Evolutionary conservation across 2,888 invertebrate species (phyloP).

Genomic region (Drosophila stalkeri): DNA sequence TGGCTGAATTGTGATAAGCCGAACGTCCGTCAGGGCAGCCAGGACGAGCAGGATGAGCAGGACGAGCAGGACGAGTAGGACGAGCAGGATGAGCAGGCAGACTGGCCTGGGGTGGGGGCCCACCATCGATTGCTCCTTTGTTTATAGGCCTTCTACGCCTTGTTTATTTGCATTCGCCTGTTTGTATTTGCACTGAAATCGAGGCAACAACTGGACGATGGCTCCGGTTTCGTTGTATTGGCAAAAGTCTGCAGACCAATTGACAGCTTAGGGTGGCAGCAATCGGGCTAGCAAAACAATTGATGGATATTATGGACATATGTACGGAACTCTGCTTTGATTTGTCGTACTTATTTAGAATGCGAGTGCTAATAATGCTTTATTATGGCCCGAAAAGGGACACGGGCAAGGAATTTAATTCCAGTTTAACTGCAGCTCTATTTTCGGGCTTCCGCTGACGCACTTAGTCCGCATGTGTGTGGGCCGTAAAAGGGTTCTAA

Average conservation of each 20-base stretch:
- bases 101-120: constrained; percentile 10
- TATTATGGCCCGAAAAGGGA: constrained; percentile 40
- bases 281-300: constrained; percentile 47
- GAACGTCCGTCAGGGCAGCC: constrained; percentile 41
- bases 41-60: neutral
- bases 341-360: constrained; percentile 47
- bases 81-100: neutral
- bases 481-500: constrained; percentile 34
- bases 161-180: constrained; percentile 79
- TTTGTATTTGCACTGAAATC: constrained; percentile 80
- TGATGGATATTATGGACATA: constrained; percentile 60
- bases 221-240: constrained; percentile 63
- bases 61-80: neutral
- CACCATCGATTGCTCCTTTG: constrained; percentile 69
- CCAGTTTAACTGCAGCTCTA: constrained; percentile 47
- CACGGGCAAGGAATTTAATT: constrained; percentile 50
- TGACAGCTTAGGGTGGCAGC: constrained; percentile 64
- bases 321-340: constrained; percentile 47
- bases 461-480: constrained; percentile 1
- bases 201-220: constrained; percentile 58
- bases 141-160: constrained; percentile 72
- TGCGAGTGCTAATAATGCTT: constrained; percentile 61
- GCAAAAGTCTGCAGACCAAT: constrained; percentile 73
- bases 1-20: constrained; percentile 81
- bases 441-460: constrained; percentile 24